Evolutionary conservation across 2,888 invertebrate genomes (phyloP).

Genomic region (Parthenolecanium corni): DNA sequence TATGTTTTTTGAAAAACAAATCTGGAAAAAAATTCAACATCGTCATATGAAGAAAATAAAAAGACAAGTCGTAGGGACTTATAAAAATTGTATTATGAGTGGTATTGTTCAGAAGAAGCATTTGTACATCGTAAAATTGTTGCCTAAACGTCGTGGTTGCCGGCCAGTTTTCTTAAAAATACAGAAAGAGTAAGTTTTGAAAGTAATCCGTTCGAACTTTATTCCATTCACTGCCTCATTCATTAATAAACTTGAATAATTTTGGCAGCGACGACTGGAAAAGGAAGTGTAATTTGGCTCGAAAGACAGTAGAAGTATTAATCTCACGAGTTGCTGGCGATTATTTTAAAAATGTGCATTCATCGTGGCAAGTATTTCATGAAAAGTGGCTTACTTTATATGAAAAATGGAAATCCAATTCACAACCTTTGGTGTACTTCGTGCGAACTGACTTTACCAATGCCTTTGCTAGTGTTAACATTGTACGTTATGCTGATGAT

Average conservation of each 20-base stretch:
- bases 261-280: conserved; percentile 5
- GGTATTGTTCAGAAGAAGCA: background rate
- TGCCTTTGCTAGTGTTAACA: conserved; percentile 10
- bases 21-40: conserved; percentile 20
- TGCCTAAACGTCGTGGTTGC: conserved; percentile 14
- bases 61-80: background rate
- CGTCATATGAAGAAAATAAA: conserved; percentile 1
- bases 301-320: conserved; percentile 1
- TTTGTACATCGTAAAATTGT: background rate
- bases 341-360: background rate
- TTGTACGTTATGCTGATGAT: background rate
- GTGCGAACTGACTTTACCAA: conserved; percentile 14
- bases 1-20: conserved; percentile 6
- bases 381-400: conserved; percentile 8
- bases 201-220: background rate
- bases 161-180: conserved; percentile 12
- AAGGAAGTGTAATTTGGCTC: background rate
- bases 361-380: conserved; percentile 4
- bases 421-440: conserved; percentile 15
- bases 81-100: conserved; percentile 8
- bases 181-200: conserved; percentile 4
- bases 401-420: background rate
- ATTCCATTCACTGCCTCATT: no score
- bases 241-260: no score
- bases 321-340: background rate